These are phyloP conservation scores for Macrotrachela quadricornifera DNA, from an alignment of 1,140 invertebrate genomes.

Conservation along the genomic window DNA sequence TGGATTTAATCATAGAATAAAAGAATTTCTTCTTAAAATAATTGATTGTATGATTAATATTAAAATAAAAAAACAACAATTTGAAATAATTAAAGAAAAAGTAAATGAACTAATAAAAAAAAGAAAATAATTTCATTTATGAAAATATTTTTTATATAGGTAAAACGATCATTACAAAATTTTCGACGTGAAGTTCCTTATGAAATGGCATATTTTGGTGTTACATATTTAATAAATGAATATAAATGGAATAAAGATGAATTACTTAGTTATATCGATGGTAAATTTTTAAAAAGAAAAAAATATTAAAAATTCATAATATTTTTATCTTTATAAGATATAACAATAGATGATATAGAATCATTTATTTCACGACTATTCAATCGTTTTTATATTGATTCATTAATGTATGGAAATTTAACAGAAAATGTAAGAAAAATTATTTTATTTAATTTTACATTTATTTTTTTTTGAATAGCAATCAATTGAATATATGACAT, in stretches of 20 bases:
- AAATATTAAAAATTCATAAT: too few species aligned
- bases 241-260: conserved; percentile 42
- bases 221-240: conserved; percentile 41
- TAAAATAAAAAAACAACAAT: conserved; percentile 55
- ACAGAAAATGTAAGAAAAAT: neutral
- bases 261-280: too few species aligned
- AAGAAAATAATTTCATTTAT: too few species aligned
- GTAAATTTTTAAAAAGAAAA: too few species aligned
- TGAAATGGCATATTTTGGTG: neutral
- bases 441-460: neutral
- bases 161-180: neutral
- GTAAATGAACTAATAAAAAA: conserved; percentile 37
- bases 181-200: neutral
- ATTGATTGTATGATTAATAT: conserved; percentile 62
- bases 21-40: conserved; percentile 61
- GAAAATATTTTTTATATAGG: neutral
- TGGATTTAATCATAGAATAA: conserved; percentile 76
- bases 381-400: conserved; percentile 2
- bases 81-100: conserved; percentile 68
- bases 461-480: neutral
- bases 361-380: neutral
- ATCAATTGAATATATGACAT: neutral
- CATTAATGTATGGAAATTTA: conserved; percentile 5
- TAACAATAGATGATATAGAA: neutral
- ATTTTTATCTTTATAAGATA: too few species aligned